Evolutionary conservation across 1,140 invertebrate genomes (phyloP), one percentile per base, ranked within the genome.

Genomic region (Megalonaias nervosa): DNA sequence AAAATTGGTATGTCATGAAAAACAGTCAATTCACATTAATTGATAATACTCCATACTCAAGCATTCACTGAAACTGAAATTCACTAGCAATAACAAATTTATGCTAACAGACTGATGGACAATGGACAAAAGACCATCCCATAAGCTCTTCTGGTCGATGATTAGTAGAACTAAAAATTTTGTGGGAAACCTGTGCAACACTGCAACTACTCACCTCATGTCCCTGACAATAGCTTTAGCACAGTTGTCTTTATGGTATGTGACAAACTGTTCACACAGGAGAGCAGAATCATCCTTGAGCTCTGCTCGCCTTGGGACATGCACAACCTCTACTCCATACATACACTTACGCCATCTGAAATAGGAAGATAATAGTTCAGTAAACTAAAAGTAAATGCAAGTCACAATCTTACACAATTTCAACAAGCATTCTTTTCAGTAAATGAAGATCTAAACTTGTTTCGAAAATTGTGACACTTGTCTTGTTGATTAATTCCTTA

Each of bases 221-320:
- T 95, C 94, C 82, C 93, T 93, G 21, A 95, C 94, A 87, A 98
- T 96, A 62, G 95, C 94, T 78, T 93, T 92, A 67, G 93, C 93
- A 91, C 97, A 98, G 81, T 94, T 95, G 15, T 94, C 93, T 86
- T 96, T 92, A 89, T 98, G 95, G 89, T 97, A 95, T 55, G 93
- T 94, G 26, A 93, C 93, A 90, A 98, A 99, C 88, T 98, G 96
- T 79, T 97, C 95, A 86, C 97, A 97, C 66, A 96, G 94, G 78
- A 95, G 93, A 84, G 93, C 94, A 0, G 95, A 95, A 89, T 97
- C 95, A 21, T 93, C 92, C 66, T 93, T 93, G 5, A 98, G 85
- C 66, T 96, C 94, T 65, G 95, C 94, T 87, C 94, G 93, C 5
- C 93, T 87, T 2, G 96, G 95, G 61, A 97, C 85, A 19, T 92